Evolutionary conservation across 2,797 vertebrate genomes (phyloP), one percentile per base, ranked within the genome.

Genomic region (Lutra lutra): DNA sequence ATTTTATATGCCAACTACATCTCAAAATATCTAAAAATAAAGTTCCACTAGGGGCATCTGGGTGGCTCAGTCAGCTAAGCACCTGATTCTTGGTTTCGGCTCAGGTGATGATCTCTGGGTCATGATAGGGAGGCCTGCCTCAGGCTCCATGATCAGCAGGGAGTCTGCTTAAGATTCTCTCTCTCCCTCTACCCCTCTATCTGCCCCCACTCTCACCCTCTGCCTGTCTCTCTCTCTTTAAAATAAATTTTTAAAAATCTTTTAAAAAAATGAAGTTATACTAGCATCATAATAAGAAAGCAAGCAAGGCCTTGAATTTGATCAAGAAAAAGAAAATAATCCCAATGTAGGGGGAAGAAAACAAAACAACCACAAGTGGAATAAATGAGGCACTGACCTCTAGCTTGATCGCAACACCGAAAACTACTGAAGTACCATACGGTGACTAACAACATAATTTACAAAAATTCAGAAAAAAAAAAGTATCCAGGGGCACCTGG

Each of bases 91-190:
- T 66, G 32, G 64, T 8, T n/a, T 66, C 7, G 1, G 64, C 17
- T n/a, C 64, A 66, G 64, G 32, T 66, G 32, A n/a, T n/a, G 64
- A 66, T 18, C 64, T n/a, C 64, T 18, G 17, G 62, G 64, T 66
- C 64, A n/a, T 66, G 64, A n/a, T n/a, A 66, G 7, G 64, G 32
- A n/a, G 32, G 15, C 15, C 64, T 0, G 1, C 32, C 15, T n/a
- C 15, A 1, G 64, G 32, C 32, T 18, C 32, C 15, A 1, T 0
- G 17, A 7, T n/a, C 2, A 9, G 32, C 7, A 0, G 7, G 7
- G 32, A n/a, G 64, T 18, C 64, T 66, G 15, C 15, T n/a, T 66
- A 32, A 66, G 64, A 66, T n/a, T 66, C 64, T n/a, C 64, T 66
- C 32, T n/a, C 64, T 66, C 64, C 64, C 64, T 66, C 32, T n/a